phyloP scores from a whole-genome alignment of 2,888 invertebrate genomes.

The Charanyca ferruginea region DNA sequence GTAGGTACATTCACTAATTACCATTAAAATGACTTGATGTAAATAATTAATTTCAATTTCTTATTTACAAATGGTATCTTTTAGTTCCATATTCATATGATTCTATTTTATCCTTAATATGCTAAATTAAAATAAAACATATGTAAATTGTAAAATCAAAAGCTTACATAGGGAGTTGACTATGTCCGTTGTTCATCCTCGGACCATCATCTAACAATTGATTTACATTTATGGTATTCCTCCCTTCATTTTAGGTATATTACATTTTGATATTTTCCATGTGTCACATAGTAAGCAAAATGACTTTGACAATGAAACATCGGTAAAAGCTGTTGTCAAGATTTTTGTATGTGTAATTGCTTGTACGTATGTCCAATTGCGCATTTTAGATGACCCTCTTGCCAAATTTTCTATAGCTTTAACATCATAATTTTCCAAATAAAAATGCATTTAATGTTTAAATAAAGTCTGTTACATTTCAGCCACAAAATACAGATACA shows the following conservation, averaged over 20 bases:
- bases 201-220: too few relatives aligned
- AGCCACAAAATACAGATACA: slow-evolving; percentile 82
- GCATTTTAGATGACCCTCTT: neutral
- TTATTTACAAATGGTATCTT: slow-evolving; percentile 12
- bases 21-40: slow-evolving; percentile 16
- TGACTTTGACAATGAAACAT: neutral
- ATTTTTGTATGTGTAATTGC: neutral
- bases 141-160: too few relatives aligned
- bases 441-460: slow-evolving; percentile 5
- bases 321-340: neutral
- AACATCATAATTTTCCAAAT: neutral
- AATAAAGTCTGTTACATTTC: slow-evolving; percentile 66
- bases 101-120: slow-evolving; percentile 19
- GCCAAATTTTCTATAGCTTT: neutral
- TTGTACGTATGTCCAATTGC: neutral
- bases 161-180: too few relatives aligned
- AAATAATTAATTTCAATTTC: slow-evolving; percentile 18
- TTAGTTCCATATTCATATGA: neutral
- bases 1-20: neutral
- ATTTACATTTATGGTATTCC: neutral
- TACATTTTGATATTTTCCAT: neutral
- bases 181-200: too few relatives aligned
- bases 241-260: neutral
- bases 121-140: too few relatives aligned
- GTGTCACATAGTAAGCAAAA: neutral